Conservation (phyloP, 2,797 vertebrate species). For the Spinus pinus region DNA sequence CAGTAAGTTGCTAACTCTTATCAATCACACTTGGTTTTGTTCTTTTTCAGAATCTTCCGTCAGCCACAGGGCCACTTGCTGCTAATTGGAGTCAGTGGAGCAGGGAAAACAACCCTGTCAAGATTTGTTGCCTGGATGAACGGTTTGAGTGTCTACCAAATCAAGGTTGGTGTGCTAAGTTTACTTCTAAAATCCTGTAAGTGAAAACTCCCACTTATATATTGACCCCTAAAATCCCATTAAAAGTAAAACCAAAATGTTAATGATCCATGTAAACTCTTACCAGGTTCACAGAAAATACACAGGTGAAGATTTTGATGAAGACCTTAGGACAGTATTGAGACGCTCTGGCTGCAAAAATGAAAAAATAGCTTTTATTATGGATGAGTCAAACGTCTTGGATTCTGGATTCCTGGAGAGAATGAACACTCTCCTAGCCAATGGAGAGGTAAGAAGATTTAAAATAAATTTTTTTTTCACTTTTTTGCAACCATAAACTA, state of each 20-base stretch:
- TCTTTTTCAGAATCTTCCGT: conserved; percentile 90
- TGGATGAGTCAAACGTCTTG: conserved; percentile 98
- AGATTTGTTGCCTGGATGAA: conserved; percentile 99
- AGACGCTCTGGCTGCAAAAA: conserved; percentile 97
- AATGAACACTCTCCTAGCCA: conserved; percentile 98
- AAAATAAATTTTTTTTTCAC: background rate
- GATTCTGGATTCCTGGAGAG: conserved; percentile 98
- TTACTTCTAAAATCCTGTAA: background rate
- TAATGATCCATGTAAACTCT: background rate
- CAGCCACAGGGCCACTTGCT: conserved; percentile 97
- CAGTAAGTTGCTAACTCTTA: background rate
- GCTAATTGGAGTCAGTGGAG: conserved; percentile 96
- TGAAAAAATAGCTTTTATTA: conserved; percentile 99
- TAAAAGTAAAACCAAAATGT: background rate
- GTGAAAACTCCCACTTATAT: background rate
- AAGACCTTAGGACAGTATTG: conserved; percentile 93
- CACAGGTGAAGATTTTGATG: conserved; percentile 98
- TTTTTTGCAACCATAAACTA: background rate
- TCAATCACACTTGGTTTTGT: accelerated
- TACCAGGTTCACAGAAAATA: conserved; percentile 95
- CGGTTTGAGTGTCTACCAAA: conserved; percentile 96
- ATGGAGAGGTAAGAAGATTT: conserved; percentile 87
- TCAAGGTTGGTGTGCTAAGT: conserved; percentile 83
- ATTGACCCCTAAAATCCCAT: background rate
- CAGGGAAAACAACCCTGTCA: conserved; percentile 96